phyloP scores from a whole-genome alignment of 2,797 vertebrate species.

The Ataeniobius toweri region DNA sequence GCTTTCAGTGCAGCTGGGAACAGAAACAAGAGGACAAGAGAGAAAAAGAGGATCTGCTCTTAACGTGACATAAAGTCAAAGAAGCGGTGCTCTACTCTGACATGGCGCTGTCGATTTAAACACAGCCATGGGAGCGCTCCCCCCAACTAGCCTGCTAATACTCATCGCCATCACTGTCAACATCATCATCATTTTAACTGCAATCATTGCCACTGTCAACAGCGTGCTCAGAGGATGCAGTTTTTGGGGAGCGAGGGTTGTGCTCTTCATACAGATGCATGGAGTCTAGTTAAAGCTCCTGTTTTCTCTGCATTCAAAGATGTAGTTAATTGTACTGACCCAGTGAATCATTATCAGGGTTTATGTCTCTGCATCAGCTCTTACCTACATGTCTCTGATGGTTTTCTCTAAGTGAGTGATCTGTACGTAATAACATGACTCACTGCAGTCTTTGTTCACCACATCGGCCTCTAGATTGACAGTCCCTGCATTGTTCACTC shows the following conservation, averaged over 20 bases:
- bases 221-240: constrained; percentile 25
- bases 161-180: constrained; percentile 72
- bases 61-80: constrained; percentile 63
- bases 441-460: constrained; percentile 52
- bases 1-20: constrained; percentile 55
- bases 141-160: constrained; percentile 63
- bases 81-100: constrained; percentile 32
- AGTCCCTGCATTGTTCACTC: constrained; percentile 49
- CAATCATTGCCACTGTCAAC: constrained; percentile 58
- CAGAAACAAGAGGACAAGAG: constrained; percentile 38
- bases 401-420: constrained; percentile 44
- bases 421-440: constrained; percentile 40
- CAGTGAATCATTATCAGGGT: constrained; percentile 33
- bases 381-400: constrained; percentile 14
- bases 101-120: constrained; percentile 54
- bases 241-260: constrained; percentile 30
- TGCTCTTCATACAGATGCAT: constrained; percentile 32
- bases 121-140: constrained; percentile 50
- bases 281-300: constrained; percentile 18
- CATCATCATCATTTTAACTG: constrained; percentile 57
- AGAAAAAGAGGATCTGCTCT: constrained; percentile 61
- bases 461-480: constrained; percentile 47
- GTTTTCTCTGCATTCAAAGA: constrained; percentile 27
- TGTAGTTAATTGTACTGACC: constrained; percentile 23
- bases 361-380: constrained; percentile 16